A percentile compares a stretch with the other conserved stretches of the same genome.
Evolutionary conservation across 2,113 vertebrate genomes (phyloP).

Genomic region (Pheucticus melanocephalus): DNA sequence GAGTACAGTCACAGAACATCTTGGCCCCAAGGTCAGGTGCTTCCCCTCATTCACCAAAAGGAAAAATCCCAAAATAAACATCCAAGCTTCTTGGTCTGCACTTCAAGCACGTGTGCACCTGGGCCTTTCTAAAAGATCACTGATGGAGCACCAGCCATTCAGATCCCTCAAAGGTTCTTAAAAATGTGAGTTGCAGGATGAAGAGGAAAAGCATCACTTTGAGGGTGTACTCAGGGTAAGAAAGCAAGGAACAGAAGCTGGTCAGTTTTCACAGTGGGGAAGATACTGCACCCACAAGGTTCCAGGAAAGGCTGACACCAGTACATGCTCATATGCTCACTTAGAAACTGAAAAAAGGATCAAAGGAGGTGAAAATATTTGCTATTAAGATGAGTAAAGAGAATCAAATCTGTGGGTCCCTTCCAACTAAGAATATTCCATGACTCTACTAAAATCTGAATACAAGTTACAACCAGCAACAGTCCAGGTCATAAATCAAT

Average conservation of each 20-base stretch:
- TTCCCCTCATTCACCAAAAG: background rate
- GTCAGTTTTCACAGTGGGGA: background rate
- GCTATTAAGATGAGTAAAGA: background rate
- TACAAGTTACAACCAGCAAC: background rate
- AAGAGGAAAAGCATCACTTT: background rate
- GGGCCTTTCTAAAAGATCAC: background rate
- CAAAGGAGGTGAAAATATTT: background rate
- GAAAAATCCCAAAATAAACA: background rate
- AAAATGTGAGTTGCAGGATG: background rate
- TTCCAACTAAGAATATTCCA: background rate
- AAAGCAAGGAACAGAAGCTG: background rate
- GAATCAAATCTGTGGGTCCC: background rate
- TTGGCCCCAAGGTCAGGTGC: background rate
- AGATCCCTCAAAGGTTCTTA: background rate
- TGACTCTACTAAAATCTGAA: background rate
- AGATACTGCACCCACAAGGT: background rate
- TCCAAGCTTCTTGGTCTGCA: background rate
- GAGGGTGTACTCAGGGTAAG: background rate
- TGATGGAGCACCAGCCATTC: background rate
- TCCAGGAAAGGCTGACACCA: background rate
- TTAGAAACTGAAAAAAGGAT: background rate
- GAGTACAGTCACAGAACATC: background rate
- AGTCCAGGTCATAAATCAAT: background rate
- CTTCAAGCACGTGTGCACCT: background rate
- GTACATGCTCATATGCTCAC: background rate